These are phyloP conservation scores for Hyperopisus bebe DNA, from an alignment of 2,113 vertebrate species.

Conservation along the genomic window DNA sequence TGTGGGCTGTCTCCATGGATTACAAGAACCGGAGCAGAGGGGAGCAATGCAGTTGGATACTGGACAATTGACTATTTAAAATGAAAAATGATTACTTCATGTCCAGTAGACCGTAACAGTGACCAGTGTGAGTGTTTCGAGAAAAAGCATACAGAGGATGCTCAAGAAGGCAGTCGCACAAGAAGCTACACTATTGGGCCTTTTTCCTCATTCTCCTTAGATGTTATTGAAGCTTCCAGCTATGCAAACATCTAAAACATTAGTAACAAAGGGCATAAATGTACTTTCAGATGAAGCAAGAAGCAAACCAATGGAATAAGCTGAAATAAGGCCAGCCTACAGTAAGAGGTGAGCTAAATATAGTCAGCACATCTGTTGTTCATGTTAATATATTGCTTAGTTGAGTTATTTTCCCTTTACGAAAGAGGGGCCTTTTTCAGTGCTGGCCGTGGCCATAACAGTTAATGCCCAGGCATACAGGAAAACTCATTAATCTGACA, in stretches of 20 bases:
- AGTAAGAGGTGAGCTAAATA: not conserved
- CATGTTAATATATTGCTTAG: constrained; percentile 19
- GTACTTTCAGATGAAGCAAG: not conserved
- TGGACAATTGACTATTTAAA: not conserved
- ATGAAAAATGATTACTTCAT: not conserved
- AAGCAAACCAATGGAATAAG: not conserved
- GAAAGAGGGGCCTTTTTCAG: constrained; percentile 2
- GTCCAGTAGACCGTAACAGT: not conserved
- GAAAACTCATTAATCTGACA: constrained; percentile 13
- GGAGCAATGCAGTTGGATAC: not conserved
- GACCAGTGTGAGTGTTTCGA: not conserved
- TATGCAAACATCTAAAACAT: not conserved
- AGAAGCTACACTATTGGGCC: not conserved
- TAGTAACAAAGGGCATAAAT: not conserved
- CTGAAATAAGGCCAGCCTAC: not conserved
- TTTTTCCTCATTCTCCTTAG: not conserved
- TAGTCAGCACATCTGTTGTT: constrained; percentile 20
- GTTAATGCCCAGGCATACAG: not conserved
- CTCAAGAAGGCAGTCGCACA: not conserved
- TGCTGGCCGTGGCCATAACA: not conserved
- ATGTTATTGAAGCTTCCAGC: not conserved
- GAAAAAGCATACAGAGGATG: not conserved
- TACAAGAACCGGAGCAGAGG: not conserved
- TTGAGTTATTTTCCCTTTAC: constrained; percentile 12
- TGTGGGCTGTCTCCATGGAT: not conserved